phyloP scores from a whole-genome alignment of 2,797 vertebrate genomes.

The Leptodactylus fallax region DNA sequence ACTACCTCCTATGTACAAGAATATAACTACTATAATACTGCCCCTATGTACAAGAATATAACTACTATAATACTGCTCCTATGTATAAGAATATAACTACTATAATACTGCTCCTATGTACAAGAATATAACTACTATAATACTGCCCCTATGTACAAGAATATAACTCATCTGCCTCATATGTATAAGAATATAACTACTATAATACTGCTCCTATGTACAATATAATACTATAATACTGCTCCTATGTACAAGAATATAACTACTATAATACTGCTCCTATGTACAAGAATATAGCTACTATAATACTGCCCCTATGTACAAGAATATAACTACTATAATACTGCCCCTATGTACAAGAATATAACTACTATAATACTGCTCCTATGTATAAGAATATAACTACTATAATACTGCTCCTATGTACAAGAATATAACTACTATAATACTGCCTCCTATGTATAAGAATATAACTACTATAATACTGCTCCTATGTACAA shows the following conservation, averaged over 20 bases:
- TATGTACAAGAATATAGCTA: neutral
- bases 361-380: constrained; percentile 3
- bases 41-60: neutral
- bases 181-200: neutral
- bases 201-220: neutral
- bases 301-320: no score
- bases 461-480: no score
- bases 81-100: neutral
- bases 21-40: constrained; percentile 12
- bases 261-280: constrained; percentile 3
- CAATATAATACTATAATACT: constrained; percentile 5
- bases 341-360: no score
- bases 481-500: neutral
- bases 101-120: neutral
- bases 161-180: neutral
- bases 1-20: neutral
- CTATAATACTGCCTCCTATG: neutral
- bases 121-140: constrained; percentile 14
- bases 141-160: neutral
- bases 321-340: neutral
- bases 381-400: neutral
- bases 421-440: neutral
- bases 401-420: neutral
- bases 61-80: constrained; percentile 6
- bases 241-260: neutral